phyloP scores from a whole-genome alignment of 1,140 invertebrate species.

The Halotydeus destructor region DNA sequence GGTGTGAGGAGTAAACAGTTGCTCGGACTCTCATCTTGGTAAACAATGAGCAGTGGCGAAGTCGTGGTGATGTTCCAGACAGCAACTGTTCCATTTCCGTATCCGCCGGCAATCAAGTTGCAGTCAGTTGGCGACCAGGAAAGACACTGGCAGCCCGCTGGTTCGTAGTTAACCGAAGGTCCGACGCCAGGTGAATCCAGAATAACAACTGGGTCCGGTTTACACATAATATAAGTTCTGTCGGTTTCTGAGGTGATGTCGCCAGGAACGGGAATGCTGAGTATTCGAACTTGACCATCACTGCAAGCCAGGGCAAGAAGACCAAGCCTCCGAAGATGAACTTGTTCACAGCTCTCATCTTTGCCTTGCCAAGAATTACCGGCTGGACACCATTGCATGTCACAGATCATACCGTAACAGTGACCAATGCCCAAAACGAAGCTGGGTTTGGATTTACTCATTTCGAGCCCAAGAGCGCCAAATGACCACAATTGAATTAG shows the following conservation, averaged over 20 bases:
- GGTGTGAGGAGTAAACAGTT: constrained; percentile 18
- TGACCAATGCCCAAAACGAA: constrained; percentile 35
- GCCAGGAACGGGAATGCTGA: constrained; percentile 21
- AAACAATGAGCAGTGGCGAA: constrained; percentile 25
- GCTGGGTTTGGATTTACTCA: constrained; percentile 9
- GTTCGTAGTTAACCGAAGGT: constrained; percentile 15
- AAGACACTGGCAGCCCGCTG: constrained; percentile 15
- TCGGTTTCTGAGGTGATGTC: neutral
- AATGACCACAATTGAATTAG: constrained; percentile 38
- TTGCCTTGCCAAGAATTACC: constrained; percentile 26
- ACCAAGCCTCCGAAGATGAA: constrained; percentile 33
- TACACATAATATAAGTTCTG: neutral
- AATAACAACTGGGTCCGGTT: constrained; percentile 4
- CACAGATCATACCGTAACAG: constrained; percentile 40
- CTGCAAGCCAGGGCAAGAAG: constrained; percentile 43
- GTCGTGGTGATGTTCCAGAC: constrained; percentile 32
- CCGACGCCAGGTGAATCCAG: constrained; percentile 15
- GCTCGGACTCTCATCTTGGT: constrained; percentile 16
- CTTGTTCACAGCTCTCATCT: neutral
- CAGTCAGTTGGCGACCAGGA: constrained; percentile 28
- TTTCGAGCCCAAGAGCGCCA: constrained; percentile 23
- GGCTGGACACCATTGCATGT: constrained; percentile 50
- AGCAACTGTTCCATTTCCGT: constrained; percentile 37
- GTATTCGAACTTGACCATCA: constrained; percentile 37
- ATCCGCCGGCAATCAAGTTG: constrained; percentile 34